These are phyloP conservation scores for Gouania willdenowi DNA, from an alignment of 2,797 vertebrate genomes.

Conservation along the genomic window DNA sequence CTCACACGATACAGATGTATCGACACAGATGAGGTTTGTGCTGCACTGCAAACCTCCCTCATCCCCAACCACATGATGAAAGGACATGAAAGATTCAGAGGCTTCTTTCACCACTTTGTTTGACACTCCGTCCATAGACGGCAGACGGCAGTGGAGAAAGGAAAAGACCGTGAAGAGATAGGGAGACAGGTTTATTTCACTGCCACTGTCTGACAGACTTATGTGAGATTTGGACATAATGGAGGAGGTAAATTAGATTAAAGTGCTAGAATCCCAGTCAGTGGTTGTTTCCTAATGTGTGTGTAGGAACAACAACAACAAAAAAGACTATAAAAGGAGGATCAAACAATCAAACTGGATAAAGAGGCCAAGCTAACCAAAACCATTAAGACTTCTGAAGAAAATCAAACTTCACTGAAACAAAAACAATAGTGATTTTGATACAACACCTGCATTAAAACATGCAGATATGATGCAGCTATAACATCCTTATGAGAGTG, in stretches of 20 bases:
- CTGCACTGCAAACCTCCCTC: constrained; percentile 28
- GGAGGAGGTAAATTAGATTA: constrained; percentile 25
- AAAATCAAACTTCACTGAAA: constrained; percentile 1
- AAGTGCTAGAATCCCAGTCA: constrained; percentile 9
- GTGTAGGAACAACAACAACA: not conserved
- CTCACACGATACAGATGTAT: too few species aligned
- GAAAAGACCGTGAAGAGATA: not conserved
- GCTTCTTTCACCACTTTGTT: constrained; percentile 50
- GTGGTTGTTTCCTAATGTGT: not conserved
- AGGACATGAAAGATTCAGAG: constrained; percentile 61
- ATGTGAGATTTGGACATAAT: constrained; percentile 28
- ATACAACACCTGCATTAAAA: too few species aligned
- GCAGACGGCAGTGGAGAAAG: not conserved
- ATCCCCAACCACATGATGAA: constrained; percentile 42
- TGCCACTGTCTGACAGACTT: constrained; percentile 18
- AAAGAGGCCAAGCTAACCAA: too few species aligned
- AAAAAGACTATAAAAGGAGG: constrained; percentile 1
- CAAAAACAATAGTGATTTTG: not conserved
- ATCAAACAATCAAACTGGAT: too few species aligned
- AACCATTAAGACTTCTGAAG: too few species aligned
- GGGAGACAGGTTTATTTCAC: constrained; percentile 13
- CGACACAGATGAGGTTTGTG: constrained; percentile 22
- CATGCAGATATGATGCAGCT: too few species aligned
- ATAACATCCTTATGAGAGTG: too few species aligned
- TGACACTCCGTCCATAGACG: constrained; percentile 32